Conservation (phyloP, 92 coral and sea anemone genomes). For the Nematostella vectensis region DNA sequence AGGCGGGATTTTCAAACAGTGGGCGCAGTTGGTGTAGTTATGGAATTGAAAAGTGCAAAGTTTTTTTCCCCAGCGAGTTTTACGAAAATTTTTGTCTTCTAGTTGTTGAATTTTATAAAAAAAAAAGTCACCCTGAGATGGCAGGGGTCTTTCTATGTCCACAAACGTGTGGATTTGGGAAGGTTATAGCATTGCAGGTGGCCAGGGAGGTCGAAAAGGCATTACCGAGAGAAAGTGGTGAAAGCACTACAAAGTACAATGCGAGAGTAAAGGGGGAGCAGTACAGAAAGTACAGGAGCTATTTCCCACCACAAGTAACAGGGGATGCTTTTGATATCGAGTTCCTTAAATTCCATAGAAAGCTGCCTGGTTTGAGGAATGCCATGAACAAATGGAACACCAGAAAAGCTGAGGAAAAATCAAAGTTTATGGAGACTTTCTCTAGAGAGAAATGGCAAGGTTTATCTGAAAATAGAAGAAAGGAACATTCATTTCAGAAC, state of each 20-base stretch:
- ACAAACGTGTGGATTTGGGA: too few species aligned
- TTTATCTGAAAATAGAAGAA: constrained; percentile 9
- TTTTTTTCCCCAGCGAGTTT: background rate
- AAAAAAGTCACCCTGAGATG: constrained; percentile 6
- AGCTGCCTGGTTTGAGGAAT: constrained; percentile 33
- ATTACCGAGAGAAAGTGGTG: constrained; percentile 31
- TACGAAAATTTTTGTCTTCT: constrained; percentile 1
- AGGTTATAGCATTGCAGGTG: too few species aligned
- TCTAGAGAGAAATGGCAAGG: constrained; percentile 25
- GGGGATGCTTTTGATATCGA: too few species aligned
- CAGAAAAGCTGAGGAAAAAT: constrained; percentile 29
- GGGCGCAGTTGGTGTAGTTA: constrained; percentile 19
- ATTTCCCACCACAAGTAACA: too few species aligned
- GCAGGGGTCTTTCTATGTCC: constrained; percentile 55
- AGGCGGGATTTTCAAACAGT: constrained; percentile 24
- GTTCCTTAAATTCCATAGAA: too few species aligned
- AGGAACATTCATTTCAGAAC: constrained; percentile 26
- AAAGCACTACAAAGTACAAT: constrained; percentile 29
- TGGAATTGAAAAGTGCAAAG: constrained; percentile 19
- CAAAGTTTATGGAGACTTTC: constrained; percentile 33
- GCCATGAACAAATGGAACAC: constrained; percentile 38
- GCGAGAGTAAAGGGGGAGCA: constrained; percentile 33
- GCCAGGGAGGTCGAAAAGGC: too few species aligned
- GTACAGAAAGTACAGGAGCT: constrained; percentile 17
- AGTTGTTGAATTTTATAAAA: too few species aligned